Percentiles rank a stretch among this genome's conserved stretches.
phyloP scores from a whole-genome alignment of 2,113 vertebrate species.

The Siphamia tubifer region DNA sequence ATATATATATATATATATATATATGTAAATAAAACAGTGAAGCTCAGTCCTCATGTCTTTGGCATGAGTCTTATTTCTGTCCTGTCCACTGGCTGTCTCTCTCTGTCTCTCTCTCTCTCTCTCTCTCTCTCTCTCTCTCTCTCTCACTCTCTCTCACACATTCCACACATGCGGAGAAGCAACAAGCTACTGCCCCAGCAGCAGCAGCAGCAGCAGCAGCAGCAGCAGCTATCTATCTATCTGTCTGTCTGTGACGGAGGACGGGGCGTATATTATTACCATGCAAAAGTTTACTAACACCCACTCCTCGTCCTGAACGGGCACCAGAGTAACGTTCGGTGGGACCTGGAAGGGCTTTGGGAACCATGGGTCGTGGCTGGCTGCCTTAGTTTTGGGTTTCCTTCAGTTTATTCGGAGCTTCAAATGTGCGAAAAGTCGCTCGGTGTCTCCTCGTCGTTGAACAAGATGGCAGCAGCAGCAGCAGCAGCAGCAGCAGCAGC shows the following conservation, averaged over 20 bases:
- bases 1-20: no score
- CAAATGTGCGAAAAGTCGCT: constrained; percentile 69
- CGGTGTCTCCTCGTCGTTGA: constrained; percentile 61
- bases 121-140: not conserved
- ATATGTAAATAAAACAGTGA: not conserved
- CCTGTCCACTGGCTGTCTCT: no score
- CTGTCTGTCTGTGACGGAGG: constrained; percentile 7
- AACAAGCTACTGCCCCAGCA: constrained; percentile 63
- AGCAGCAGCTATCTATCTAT: constrained; percentile 14
- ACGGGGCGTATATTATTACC: constrained; percentile 39
- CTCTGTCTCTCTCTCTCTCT: not conserved
- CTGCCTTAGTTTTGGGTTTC: not conserved
- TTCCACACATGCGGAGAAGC: constrained; percentile 76
- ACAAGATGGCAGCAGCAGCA: constrained; percentile 74
- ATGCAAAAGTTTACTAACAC: constrained; percentile 71
- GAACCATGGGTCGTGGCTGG: constrained; percentile 23
- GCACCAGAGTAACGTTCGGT: not conserved
- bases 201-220: constrained; percentile 41
- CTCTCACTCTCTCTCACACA: constrained; percentile 37
- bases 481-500: constrained; percentile 23
- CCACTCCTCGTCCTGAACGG: constrained; percentile 2
- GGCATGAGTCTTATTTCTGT: no score
- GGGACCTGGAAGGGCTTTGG: not conserved
- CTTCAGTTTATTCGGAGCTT: constrained; percentile 33
- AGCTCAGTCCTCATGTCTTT: not conserved